Percentiles rank a stretch among this genome's conserved stretches.
These are phyloP conservation scores for Eidolon dupreanum DNA, from an alignment of 2,797 vertebrate genomes.

Conservation along the genomic window DNA sequence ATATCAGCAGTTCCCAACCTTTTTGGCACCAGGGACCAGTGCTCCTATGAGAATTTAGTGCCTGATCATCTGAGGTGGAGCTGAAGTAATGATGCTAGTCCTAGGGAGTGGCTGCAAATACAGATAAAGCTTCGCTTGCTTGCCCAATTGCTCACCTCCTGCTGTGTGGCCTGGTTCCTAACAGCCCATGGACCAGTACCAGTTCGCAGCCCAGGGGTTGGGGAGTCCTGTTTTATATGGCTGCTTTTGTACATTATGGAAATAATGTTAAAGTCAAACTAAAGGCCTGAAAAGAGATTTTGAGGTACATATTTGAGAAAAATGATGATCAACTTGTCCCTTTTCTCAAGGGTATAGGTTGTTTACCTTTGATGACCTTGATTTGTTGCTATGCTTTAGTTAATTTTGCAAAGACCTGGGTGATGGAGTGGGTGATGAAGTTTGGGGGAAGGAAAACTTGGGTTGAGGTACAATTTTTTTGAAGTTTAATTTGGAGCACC, in stretches of 20 bases:
- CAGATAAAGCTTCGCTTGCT: no score
- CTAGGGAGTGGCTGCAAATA: no score
- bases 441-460: background rate
- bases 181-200: no score
- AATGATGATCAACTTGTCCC: background rate
- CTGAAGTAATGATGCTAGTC: no score
- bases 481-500: constrained; percentile 15
- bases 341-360: constrained; percentile 15
- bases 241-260: background rate
- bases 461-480: background rate
- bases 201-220: no score
- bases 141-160: no score
- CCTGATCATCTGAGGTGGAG: no score
- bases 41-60: no score
- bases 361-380: constrained; percentile 33
- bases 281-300: constrained; percentile 1
- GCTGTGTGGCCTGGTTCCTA: no score
- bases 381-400: background rate
- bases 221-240: background rate
- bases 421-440: background rate
- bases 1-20: no score
- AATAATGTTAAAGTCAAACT: background rate
- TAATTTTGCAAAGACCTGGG: background rate
- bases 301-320: constrained; percentile 5
- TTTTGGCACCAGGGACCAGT: no score